Evolutionary conservation across 2,888 invertebrate genomes (phyloP).

Genomic region (Drosophila mayaguana): DNA sequence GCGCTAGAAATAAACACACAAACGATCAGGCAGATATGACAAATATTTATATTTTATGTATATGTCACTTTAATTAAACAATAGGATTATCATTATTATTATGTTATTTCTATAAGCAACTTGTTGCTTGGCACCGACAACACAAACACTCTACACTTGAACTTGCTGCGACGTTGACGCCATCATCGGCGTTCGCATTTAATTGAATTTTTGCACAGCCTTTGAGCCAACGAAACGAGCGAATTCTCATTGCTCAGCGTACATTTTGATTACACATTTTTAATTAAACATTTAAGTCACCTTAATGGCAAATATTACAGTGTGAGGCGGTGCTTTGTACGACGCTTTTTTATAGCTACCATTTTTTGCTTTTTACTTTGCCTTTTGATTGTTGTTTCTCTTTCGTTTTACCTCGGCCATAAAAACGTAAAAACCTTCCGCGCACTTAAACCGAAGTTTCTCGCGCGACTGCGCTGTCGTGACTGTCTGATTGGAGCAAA

Average conservation of each 20-base stretch:
- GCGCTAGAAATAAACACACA: background rate
- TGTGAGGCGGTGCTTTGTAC: constrained; percentile 23
- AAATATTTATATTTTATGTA: background rate
- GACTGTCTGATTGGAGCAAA: constrained; percentile 55
- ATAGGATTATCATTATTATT: background rate
- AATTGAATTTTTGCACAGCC: constrained; percentile 46
- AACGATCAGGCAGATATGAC: background rate
- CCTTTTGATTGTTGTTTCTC: constrained; percentile 15
- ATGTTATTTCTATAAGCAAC: constrained; percentile 11
- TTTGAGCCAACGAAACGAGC: constrained; percentile 29
- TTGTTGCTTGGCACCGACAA: constrained; percentile 10
- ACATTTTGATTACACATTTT: constrained; percentile 45
- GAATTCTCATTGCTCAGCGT: constrained; percentile 22
- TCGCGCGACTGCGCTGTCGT: constrained; percentile 69
- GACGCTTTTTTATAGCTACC: constrained; percentile 51
- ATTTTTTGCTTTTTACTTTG: constrained; percentile 31
- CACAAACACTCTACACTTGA: constrained; percentile 60
- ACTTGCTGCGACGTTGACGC: constrained; percentile 65
- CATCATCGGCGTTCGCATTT: constrained; percentile 43
- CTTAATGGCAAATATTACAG: constrained; percentile 26
- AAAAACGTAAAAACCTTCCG: constrained; percentile 51
- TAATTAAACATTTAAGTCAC: constrained; percentile 36
- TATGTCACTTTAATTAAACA: constrained; percentile 16
- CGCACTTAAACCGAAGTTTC: constrained; percentile 57
- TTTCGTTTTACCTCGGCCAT: constrained; percentile 24